Evolutionary conservation across 2,888 invertebrate species (phyloP).

Genomic region (Caenorhabditis parvicauda): DNA sequence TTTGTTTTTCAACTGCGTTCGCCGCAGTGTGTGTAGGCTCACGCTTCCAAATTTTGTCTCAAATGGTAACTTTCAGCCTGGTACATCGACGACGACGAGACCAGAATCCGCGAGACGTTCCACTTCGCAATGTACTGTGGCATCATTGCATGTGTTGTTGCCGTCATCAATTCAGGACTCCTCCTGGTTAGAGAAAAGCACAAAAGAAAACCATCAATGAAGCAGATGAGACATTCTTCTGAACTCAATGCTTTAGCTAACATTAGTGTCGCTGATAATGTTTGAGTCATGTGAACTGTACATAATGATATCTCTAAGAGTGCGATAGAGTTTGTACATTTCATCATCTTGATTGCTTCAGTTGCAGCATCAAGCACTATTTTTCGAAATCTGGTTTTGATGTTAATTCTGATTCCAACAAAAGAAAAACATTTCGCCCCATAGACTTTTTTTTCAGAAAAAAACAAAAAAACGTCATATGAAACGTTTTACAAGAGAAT

Average conservation of each 20-base stretch:
- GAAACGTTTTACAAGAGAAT: no score
- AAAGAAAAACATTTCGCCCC: constrained; percentile 4
- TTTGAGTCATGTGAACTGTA: constrained; percentile 19
- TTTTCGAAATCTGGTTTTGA: no score
- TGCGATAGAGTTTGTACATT: no score
- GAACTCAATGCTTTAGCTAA: constrained; percentile 31
- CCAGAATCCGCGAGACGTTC: constrained; percentile 16
- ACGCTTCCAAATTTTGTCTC: no score
- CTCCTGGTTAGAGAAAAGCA: constrained; percentile 25
- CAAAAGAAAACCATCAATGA: constrained; percentile 33
- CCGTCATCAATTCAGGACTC: constrained; percentile 14
- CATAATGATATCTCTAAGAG: no score
- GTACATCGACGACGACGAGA: constrained; percentile 6
- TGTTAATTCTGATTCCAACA: neutral
- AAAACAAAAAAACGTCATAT: neutral
- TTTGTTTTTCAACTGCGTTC: no score
- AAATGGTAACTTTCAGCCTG: neutral
- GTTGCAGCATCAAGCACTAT: no score
- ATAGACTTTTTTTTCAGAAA: neutral
- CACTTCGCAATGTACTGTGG: constrained; percentile 21
- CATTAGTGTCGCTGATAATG: constrained; percentile 30
- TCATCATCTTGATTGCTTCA: no score
- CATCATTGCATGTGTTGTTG: constrained; percentile 21
- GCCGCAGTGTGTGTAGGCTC: no score
- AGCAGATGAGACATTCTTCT: constrained; percentile 32